A percentile compares a stretch with the other conserved stretches of the same genome.
These are phyloP conservation scores for Mythimna pallens DNA, from an alignment of 2,888 invertebrate species.

Conservation along the genomic window DNA sequence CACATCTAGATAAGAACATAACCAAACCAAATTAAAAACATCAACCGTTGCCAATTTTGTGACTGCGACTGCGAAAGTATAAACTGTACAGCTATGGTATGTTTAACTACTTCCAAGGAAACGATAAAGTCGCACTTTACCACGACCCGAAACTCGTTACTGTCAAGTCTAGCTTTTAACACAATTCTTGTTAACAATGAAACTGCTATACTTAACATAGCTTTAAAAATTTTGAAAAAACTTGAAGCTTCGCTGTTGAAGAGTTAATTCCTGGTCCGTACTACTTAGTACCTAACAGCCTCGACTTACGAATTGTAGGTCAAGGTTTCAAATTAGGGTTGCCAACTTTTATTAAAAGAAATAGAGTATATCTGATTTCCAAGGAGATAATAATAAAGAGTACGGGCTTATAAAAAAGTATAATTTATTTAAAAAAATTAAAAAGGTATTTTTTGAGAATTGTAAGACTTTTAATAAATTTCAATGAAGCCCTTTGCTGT, in stretches of 20 bases:
- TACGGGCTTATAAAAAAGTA: too few species aligned
- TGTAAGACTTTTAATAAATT: too few species aligned
- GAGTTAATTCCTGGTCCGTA: slow-evolving; percentile 7
- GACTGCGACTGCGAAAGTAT: background rate
- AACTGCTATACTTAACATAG: background rate
- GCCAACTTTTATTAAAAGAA: too few species aligned
- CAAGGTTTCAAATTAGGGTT: too few species aligned
- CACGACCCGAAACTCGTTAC: slow-evolving; percentile 21
- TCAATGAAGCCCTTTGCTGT: too few species aligned
- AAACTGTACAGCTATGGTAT: background rate
- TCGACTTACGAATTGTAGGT: too few species aligned
- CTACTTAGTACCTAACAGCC: too few species aligned
- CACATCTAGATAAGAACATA: too few species aligned
- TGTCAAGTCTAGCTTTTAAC: slow-evolving; percentile 10
- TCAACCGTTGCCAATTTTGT: background rate
- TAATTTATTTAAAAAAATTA: too few species aligned
- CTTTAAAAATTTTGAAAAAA: slow-evolving; percentile 13
- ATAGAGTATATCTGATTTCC: too few species aligned
- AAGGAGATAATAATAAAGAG: too few species aligned
- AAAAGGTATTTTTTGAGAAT: too few species aligned
- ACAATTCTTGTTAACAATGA: slow-evolving; percentile 27
- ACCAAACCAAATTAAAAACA: background rate
- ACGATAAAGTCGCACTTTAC: slow-evolving; percentile 23
- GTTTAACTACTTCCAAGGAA: slow-evolving; percentile 28
- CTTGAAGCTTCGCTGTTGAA: background rate